Evolutionary conservation across 2,888 invertebrate genomes (phyloP), one percentile per base, ranked within the genome.

Genomic region (Xylocampa areola): DNA sequence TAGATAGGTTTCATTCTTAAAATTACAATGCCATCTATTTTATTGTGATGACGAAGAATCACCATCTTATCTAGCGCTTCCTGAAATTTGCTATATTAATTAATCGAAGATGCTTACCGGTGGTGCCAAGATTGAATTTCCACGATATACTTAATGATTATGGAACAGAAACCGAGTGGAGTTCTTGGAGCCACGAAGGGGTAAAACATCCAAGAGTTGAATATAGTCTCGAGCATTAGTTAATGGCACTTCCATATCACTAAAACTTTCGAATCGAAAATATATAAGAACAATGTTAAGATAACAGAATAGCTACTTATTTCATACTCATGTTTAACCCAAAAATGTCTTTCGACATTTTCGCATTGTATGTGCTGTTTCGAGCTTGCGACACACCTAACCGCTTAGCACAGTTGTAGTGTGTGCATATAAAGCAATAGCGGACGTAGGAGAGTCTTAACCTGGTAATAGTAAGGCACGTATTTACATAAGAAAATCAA

Each of bases 261-360:
- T 50, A 4, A 39, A 44, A 61, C 23, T 16, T 53, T 30, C 23
- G 21, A 14, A 23, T 23, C 25, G 36, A 30, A 60, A 53, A 66
- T 47, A 11, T 13, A 14, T 40, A 55, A 62, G 48, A 61, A 49
- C 30, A 41, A 17, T 27, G 30, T 57, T 41, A 57, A 51, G 43
- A 29, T 47, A 36, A 60, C 35, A 53, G 43, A 52, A 50, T 60
- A 45, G 44, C 43, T 66, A 41, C 48, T 32, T 60, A 36, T 60
- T 68, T 44, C 35, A 51, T 58, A 53, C 51, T 48, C 44, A 54
- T 57, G 48, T 64, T 21, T 14, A 64, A 66, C 55, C 67, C 50
- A 59, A 61, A 63, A 69, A 59, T 58, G 57, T 47, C 50, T 73
- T 73, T 67, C 67, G 69, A 61, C 57, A 67, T 61, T 58, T 64